Evolutionary conservation across 2,797 vertebrate species (phyloP).

Genomic region (Pseudochirops cupreus): DNA sequence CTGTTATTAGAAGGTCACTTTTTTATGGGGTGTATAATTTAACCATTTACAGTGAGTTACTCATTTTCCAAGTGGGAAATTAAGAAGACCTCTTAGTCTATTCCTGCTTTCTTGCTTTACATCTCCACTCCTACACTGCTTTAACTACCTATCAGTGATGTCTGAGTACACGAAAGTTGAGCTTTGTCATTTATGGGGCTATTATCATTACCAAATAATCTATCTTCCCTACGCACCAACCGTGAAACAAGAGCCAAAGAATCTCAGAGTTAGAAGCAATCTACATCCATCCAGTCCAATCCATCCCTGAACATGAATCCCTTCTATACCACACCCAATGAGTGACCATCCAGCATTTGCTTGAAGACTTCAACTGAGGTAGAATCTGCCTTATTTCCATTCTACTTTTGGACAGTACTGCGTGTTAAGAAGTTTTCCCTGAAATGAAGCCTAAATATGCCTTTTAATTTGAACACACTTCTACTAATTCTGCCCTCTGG

Average conservation of each 20-base stretch:
- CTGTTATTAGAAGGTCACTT: constrained; percentile 43
- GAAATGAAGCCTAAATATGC: not conserved
- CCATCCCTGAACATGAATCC: not conserved
- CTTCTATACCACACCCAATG: not conserved
- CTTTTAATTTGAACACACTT: not conserved
- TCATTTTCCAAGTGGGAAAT: constrained; percentile 24
- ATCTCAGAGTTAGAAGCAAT: not conserved
- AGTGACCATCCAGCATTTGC: not conserved
- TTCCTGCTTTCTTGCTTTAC: constrained; percentile 41
- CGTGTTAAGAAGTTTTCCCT: not conserved
- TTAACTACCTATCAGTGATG: constrained; percentile 51
- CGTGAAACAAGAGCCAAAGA: constrained; percentile 74
- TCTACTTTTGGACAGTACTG: not conserved
- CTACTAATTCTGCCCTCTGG: not conserved
- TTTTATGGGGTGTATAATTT: constrained; percentile 37
- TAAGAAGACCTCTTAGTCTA: constrained; percentile 27
- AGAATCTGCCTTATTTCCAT: not conserved
- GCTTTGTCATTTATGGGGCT: constrained; percentile 41
- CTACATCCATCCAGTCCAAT: not conserved
- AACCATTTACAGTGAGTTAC: constrained; percentile 48
- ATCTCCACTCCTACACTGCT: constrained; percentile 50
- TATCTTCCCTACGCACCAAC: constrained; percentile 66
- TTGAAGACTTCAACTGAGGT: not conserved
- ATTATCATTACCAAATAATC: constrained; percentile 67
- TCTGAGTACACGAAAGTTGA: constrained; percentile 29